Conservation (phyloP, 2,797 vertebrate genomes). For the Todus mexicanus region DNA sequence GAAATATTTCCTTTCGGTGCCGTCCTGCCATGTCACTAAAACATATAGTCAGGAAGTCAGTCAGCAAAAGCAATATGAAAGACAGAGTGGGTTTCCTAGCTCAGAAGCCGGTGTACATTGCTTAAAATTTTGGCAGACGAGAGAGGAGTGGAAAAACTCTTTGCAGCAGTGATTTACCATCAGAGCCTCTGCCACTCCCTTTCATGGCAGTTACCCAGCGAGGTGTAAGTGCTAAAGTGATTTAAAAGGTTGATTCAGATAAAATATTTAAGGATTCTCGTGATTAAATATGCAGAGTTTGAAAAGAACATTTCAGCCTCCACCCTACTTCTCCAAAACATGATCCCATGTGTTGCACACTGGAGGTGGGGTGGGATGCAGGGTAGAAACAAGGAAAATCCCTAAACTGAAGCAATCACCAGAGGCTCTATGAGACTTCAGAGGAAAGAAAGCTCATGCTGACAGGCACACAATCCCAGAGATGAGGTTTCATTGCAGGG, state of each 20-base stretch:
- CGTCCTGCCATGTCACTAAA: background rate
- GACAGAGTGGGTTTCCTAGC: background rate
- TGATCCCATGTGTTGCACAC: fast-evolving
- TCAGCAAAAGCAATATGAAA: background rate
- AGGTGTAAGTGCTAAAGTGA: background rate
- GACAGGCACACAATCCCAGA: fast-evolving
- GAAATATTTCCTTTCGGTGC: background rate
- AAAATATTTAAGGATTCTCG: background rate
- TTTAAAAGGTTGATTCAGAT: background rate
- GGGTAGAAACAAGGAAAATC: background rate
- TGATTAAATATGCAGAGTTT: background rate
- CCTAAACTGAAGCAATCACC: background rate
- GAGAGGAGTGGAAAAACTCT: background rate
- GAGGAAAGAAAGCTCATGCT: background rate
- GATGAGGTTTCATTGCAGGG: background rate
- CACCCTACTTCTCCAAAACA: background rate
- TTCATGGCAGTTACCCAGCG: background rate
- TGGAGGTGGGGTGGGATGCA: background rate
- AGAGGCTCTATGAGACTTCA: background rate
- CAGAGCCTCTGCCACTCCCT: background rate
- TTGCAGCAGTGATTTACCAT: background rate
- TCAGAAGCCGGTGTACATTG: background rate
- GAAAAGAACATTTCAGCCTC: background rate
- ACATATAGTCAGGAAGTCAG: background rate
- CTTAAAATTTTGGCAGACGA: background rate